A percentile compares a stretch with the other conserved stretches of the same genome.
phyloP scores from a whole-genome alignment of 2,797 vertebrate species.

The Microtus agrestis region DNA sequence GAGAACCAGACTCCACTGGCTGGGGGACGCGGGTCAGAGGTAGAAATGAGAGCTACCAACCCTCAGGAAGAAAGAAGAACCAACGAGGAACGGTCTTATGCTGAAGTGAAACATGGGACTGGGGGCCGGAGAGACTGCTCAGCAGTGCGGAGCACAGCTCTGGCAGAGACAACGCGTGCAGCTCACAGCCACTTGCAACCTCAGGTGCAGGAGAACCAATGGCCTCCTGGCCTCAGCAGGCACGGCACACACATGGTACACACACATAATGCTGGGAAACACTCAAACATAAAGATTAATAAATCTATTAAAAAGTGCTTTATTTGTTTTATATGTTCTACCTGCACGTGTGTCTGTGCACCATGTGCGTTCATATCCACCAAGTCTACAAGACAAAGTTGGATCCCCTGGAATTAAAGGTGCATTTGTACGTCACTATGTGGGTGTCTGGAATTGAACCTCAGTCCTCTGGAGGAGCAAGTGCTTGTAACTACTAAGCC shows the following conservation, averaged over 20 bases:
- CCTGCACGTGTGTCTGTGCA: neutral
- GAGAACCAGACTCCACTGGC: slow-evolving; percentile 52
- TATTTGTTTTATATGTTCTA: neutral
- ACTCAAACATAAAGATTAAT: neutral
- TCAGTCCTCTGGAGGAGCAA: neutral
- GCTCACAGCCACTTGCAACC: neutral
- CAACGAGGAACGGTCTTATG: neutral
- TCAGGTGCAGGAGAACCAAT: neutral
- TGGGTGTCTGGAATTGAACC: neutral
- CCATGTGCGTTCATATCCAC: too few species aligned
- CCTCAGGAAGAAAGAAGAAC: slow-evolving; percentile 9
- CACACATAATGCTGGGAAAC: neutral
- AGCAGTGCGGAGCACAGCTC: neutral
- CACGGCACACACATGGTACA: neutral
- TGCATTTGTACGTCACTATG: neutral
- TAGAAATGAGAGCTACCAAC: slow-evolving; percentile 4
- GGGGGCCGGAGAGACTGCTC: neutral
- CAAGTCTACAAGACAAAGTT: neutral
- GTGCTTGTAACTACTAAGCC: neutral
- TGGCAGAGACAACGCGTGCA: neutral
- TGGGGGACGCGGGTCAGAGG: neutral
- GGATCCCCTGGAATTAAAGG: neutral
- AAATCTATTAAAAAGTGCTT: neutral
- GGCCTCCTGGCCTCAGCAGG: neutral
- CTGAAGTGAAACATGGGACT: neutral